Conservation (phyloP, 2,797 vertebrate species). For the Pseudomugil tenellus region DNA sequence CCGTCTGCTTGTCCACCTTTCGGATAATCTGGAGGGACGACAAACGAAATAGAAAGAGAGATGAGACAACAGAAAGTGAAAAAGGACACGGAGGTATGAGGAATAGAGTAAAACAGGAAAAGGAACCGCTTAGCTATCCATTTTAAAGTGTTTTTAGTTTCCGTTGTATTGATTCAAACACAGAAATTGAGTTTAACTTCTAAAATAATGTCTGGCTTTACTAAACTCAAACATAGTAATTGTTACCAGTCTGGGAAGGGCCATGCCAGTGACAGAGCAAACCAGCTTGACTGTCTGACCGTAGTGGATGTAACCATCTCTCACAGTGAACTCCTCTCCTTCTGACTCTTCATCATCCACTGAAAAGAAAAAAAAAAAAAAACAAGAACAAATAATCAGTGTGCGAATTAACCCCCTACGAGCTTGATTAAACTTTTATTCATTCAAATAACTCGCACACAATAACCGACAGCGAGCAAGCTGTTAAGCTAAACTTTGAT, state of each 20-base stretch:
- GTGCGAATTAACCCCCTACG: not conserved
- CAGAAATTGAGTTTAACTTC: no score
- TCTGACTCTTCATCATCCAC: conserved; percentile 99
- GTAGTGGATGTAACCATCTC: conserved; percentile 98
- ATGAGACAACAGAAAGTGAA: no score
- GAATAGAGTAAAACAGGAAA: no score
- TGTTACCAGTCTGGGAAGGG: conserved; percentile 94
- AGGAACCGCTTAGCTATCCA: no score
- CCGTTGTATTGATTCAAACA: no score
- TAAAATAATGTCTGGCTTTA: no score
- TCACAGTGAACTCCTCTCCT: conserved; percentile 98
- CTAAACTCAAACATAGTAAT: not conserved
- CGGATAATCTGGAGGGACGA: conserved; percentile 70
- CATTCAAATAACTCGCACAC: no score
- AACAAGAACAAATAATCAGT: conserved; percentile 7
- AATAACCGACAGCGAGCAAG: no score
- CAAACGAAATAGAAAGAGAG: no score
- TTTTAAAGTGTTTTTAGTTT: no score
- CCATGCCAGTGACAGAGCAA: conserved; percentile 98
- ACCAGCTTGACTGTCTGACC: conserved; percentile 98
- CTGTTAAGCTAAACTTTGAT: no score
- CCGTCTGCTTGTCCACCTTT: conserved; percentile 83
- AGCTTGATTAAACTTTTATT: no score
- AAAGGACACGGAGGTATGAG: not conserved
- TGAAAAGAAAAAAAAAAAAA: conserved; percentile 52